Base-by-base conservation (phyloP, 2,888 invertebrate genomes). In the Clanis bilineata region DNA sequence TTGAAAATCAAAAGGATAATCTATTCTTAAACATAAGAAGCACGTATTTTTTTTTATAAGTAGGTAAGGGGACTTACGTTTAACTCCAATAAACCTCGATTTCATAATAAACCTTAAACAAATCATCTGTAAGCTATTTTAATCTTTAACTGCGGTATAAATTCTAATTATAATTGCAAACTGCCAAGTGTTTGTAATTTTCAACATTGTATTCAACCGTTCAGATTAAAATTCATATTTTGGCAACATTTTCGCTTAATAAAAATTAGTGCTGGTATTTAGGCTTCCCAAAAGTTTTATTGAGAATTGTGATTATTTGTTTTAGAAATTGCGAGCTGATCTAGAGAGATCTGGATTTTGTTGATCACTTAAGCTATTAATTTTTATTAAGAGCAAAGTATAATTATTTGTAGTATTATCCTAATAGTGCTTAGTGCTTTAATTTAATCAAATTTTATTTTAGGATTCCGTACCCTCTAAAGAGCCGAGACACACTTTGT, bases 161-260 rank as follows among this genome's bases (percentile, higher is more conserved):
- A 51, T 38, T 38, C 38, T 51, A 51, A 58, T 58, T 58, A 39
- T 23, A 58, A 58, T 58, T 47, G 23, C 47, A 25, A 58, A 58
- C 45, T 45, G 18, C 22, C 45, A 57, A 57, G 2, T 21, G 28
- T n/a, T 45, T 23, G 45, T 45, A 38, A 57, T 57, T 57, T 18
- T 38, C 15, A 22, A 45, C 57, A n/a, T 22, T 57, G 36, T 22
- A 18, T 32, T 45, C 21, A 43, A 57, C 22, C 15, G 44, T 18
- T 57, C 32, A 2, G 12, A 57, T 36, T 57, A 57, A 44, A 32
- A 57, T 57, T 57, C 57, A 45, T 36, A 57, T 45, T 45, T 36
- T 22, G 9, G 44, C 36, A 10, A n/a, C 44, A 57, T 36, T 57
- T 57, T 47, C 38, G 23, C 23, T 12, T 9, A 15, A 21, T n/a